A percentile compares a stretch with the other conserved stretches of the same genome.
phyloP scores from a whole-genome alignment of 1,140 invertebrate species.

The Drepana arcuata region DNA sequence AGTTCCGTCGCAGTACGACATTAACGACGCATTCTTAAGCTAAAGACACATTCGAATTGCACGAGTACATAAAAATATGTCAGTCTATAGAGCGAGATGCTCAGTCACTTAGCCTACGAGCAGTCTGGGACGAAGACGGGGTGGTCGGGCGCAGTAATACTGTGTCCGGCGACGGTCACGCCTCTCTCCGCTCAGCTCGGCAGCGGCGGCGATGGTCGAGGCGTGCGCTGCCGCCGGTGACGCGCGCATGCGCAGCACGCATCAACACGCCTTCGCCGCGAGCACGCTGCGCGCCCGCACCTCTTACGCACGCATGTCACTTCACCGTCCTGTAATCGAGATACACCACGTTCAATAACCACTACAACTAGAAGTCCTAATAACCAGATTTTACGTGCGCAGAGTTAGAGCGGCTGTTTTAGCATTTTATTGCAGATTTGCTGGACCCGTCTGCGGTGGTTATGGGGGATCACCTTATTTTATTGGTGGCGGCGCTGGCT shows the following conservation, averaged over 20 bases:
- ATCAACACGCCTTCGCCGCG: constrained; percentile 48
- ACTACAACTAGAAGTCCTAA: background rate
- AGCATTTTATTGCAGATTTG: too few relatives aligned
- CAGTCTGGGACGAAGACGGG: constrained; percentile 26
- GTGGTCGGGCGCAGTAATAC: constrained; percentile 9
- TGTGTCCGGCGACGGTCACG: background rate
- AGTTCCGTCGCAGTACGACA: too few relatives aligned
- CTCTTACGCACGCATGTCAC: constrained; percentile 84
- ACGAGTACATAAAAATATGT: constrained; percentile 63
- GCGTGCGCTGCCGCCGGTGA: constrained; percentile 47
- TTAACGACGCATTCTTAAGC: constrained; percentile 19
- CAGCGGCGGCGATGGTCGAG: constrained; percentile 19
- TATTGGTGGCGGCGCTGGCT: too few relatives aligned
- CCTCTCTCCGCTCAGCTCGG: constrained; percentile 39
- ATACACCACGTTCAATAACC: background rate
- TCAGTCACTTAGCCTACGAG: constrained; percentile 44
- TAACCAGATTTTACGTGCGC: constrained; percentile 15
- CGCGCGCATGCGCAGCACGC: constrained; percentile 54
- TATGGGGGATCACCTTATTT: too few relatives aligned
- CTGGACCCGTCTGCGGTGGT: too few relatives aligned
- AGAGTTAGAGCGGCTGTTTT: too few relatives aligned
- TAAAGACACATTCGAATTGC: constrained; percentile 50
- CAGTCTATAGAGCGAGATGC: constrained; percentile 57
- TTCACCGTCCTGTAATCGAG: constrained; percentile 83
- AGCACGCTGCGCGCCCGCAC: constrained; percentile 82